Evolutionary conservation across 2,888 invertebrate genomes (phyloP).

Genomic region (Eristalis pertinax): DNA sequence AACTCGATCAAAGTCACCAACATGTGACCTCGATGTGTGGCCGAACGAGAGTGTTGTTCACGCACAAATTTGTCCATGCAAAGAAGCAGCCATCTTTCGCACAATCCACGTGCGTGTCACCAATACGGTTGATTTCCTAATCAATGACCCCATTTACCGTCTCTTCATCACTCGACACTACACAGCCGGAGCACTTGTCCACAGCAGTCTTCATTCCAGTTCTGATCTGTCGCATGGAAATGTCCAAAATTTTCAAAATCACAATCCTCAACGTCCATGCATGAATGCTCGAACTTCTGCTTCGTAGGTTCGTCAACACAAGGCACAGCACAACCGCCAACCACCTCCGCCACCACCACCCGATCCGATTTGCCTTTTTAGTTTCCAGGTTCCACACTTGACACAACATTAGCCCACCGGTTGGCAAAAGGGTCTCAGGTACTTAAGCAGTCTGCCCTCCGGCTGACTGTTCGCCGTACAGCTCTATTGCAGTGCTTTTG

Average conservation of each 20-base stretch:
- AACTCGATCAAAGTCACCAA: no score
- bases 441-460: slow-evolving; percentile 22
- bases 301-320: background rate
- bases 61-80: no score
- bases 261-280: background rate
- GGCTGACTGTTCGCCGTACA: background rate
- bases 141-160: background rate
- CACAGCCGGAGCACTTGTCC: background rate
- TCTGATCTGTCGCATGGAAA: background rate
- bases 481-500: slow-evolving; percentile 21
- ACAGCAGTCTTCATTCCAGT: background rate
- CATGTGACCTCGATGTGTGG: no score
- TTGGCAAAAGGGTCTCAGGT: slow-evolving; percentile 54
- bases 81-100: no score
- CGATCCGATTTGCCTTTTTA: slow-evolving; percentile 23
- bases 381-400: slow-evolving; percentile 45
- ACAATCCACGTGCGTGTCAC: no score
- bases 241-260: background rate
- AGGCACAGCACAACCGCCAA: background rate
- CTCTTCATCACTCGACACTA: background rate
- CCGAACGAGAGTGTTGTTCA: no score
- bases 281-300: background rate
- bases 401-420: background rate
- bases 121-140: no score
- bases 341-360: background rate